Evolutionary conservation across 2,888 invertebrate genomes (phyloP).

Genomic region (Andrena bicolor): DNA sequence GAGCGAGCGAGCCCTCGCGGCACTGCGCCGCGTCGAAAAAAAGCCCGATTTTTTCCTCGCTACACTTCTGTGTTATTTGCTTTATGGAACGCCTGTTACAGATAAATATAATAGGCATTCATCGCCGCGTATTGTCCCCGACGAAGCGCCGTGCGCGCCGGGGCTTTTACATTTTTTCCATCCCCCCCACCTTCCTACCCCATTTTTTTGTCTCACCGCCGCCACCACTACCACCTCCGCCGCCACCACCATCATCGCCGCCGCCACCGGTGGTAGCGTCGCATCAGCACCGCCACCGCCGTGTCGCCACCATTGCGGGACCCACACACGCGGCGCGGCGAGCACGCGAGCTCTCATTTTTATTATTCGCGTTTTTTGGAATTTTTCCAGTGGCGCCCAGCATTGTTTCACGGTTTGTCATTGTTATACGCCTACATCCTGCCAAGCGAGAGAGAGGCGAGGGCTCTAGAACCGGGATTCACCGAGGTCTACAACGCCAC

Average conservation of each 20-base stretch:
- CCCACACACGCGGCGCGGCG: conserved; percentile 67
- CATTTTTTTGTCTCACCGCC: conserved; percentile 75
- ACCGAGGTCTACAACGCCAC: conserved; percentile 53
- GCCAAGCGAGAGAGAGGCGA: conserved; percentile 73
- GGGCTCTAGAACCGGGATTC: conserved; percentile 63
- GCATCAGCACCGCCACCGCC: conserved; percentile 50
- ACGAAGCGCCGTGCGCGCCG: conserved; percentile 82
- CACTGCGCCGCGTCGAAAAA: conserved; percentile 74
- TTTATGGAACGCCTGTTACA: conserved; percentile 85
- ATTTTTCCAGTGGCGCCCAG: conserved; percentile 85
- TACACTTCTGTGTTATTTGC: conserved; percentile 84
- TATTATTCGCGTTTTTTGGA: conserved; percentile 85
- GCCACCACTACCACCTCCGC: conserved; percentile 64
- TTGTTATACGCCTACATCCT: conserved; percentile 82
- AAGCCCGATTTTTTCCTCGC: conserved; percentile 79
- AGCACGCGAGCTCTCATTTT: conserved; percentile 82
- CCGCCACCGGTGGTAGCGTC: conserved; percentile 38
- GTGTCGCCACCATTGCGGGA: conserved; percentile 71
- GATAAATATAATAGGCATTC: conserved; percentile 85
- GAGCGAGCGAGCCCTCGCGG: conserved; percentile 70
- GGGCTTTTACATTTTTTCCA: conserved; percentile 83
- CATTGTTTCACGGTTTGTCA: conserved; percentile 85
- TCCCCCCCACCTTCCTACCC: conserved; percentile 59
- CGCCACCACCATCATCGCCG: conserved; percentile 43
- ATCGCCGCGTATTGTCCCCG: conserved; percentile 84